Evolutionary conservation across 2,888 invertebrate genomes (phyloP), one percentile per base, ranked within the genome.

Genomic region (Cephus pulcher): DNA sequence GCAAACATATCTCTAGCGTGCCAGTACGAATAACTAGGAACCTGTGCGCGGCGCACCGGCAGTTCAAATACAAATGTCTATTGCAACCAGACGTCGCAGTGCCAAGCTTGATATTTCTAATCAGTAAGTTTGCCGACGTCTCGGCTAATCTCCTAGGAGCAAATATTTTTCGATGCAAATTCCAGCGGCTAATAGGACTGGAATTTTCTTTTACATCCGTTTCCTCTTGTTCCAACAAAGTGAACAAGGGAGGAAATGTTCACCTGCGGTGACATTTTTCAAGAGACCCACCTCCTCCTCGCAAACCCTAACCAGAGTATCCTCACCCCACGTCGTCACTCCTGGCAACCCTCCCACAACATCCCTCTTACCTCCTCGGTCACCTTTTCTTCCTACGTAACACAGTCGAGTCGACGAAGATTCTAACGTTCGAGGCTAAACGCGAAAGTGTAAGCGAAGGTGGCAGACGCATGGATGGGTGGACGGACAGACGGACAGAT

Each of bases 381-480:
- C 56, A 2, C 56, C 56, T 56, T 56, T 23, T 23, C 56, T 9
- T 56, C 56, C 23, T 56, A 56, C 56, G 56, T 56, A 56, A 56
- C 56, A 2, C 23, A 56, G 56, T 56, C 56, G 56, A 23, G 56
- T 56, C 23, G 15, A 9, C 35, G 40, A 35, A 70, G 70, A 75
- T 75, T 75, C 70, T 75, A 70, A 75, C 76, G 77, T 78, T 73
- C 70, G 77, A 77, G 76, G 74, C 83, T 84, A 80, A 75, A 76
- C 78, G 79, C 78, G 78, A 81, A 78, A 79, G 79, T 79, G 81
- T 80, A 80, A 80, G 80, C 81, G 76, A 37, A 85, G 87, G 85
- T 86, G 87, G 86, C 80, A 82, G 82, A 86, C 86, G 86, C 82
- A 83, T 84, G 81, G 84, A 81, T 83, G 79, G 83, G 83, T 78